A percentile compares a stretch with the other conserved stretches of the same genome.
Evolutionary conservation across 2,797 vertebrate genomes (phyloP).

Genomic region (Momotus momota): DNA sequence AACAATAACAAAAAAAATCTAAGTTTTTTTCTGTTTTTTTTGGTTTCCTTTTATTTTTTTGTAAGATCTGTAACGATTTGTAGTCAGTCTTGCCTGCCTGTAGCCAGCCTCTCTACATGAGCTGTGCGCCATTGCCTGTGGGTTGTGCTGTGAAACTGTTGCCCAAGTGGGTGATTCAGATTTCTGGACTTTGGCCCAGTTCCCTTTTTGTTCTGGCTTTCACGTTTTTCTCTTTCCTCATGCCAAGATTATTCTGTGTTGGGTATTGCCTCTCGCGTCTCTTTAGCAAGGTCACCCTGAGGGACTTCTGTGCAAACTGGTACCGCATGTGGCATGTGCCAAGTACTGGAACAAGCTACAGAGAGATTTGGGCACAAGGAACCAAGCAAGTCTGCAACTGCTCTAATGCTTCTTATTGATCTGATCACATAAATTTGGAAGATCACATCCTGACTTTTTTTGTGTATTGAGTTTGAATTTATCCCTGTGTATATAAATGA

Average conservation of each 20-base stretch:
- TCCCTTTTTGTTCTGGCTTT: constrained; percentile 22
- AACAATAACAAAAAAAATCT: not conserved
- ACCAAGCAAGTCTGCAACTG: not conserved
- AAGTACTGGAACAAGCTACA: not conserved
- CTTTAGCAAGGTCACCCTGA: not conserved
- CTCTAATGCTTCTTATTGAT: not conserved
- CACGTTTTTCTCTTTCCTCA: not conserved
- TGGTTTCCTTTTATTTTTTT: not conserved
- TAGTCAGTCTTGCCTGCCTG: not conserved
- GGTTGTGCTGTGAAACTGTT: not conserved
- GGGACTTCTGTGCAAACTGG: not conserved
- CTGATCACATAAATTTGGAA: not conserved
- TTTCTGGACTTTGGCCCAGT: not conserved
- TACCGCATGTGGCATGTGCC: fast-evolving
- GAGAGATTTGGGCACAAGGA: not conserved
- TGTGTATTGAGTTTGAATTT: not conserved
- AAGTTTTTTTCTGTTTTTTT: no score
- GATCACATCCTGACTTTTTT: not conserved
- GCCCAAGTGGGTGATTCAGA: not conserved
- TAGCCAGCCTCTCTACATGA: not conserved
- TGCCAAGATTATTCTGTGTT: not conserved
- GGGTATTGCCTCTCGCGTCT: fast-evolving
- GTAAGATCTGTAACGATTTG: not conserved
- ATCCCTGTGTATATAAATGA: not conserved
- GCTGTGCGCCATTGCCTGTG: not conserved